Percentiles rank a stretch among this genome's conserved stretches.
phyloP scores from a whole-genome alignment of 2,113 vertebrate species.

The Chunga burmeisteri region DNA sequence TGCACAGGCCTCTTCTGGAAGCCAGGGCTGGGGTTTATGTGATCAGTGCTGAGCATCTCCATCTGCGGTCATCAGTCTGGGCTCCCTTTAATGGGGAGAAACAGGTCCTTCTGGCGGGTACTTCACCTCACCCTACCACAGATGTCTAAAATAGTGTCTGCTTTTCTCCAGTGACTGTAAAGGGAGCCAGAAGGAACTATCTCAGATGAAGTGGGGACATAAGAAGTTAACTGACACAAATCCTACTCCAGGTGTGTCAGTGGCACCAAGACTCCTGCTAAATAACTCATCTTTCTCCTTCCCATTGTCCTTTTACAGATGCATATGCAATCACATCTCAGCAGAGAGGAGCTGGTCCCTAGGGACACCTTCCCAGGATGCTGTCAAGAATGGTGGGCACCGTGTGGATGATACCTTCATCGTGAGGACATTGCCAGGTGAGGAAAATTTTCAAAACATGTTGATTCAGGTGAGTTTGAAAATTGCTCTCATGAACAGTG shows the following conservation, averaged over 20 bases:
- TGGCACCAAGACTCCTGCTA: not conserved
- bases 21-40: not conserved
- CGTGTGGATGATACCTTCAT: not conserved
- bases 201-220: not conserved
- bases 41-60: not conserved
- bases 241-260: not conserved
- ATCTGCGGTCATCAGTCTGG: not conserved
- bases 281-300: not conserved
- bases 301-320: not conserved
- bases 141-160: not conserved
- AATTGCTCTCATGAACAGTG: not conserved
- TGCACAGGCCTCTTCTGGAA: not conserved
- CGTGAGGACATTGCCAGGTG: not conserved
- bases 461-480: not conserved
- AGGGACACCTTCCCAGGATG: not conserved
- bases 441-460: not conserved
- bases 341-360: not conserved
- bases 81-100: not conserved
- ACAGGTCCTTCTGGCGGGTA: not conserved
- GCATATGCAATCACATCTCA: not conserved
- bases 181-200: not conserved
- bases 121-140: not conserved
- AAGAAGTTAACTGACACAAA: not conserved
- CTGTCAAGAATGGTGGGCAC: not conserved
- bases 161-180: not conserved